Conservation (phyloP, 1,140 invertebrate species). For the Cryptotermes secundus region DNA sequence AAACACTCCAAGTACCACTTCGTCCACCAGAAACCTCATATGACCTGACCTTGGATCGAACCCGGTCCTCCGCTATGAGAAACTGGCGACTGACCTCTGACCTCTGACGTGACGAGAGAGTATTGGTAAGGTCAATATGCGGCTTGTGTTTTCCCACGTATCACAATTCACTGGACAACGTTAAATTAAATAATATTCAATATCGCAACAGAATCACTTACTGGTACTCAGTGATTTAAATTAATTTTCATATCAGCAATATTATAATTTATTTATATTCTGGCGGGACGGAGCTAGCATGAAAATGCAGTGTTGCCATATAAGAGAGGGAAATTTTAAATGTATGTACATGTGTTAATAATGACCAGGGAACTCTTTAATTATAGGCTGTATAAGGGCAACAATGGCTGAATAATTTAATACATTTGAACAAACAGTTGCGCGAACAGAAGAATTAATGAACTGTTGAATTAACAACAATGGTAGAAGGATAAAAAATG, state of each 20-base stretch:
- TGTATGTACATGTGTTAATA: background rate
- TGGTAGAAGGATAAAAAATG: background rate
- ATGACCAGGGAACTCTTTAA: background rate
- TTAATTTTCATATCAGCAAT: background rate
- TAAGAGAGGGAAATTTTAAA: background rate
- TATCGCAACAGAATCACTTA: too few relatives aligned
- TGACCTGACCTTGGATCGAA: too few relatives aligned
- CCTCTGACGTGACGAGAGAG: too few relatives aligned
- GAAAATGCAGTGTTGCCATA: background rate
- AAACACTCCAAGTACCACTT: too few relatives aligned
- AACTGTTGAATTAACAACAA: background rate
- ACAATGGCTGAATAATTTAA: background rate
- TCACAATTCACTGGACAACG: too few relatives aligned
- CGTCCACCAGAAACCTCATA: too few relatives aligned
- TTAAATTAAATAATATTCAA: too few relatives aligned
- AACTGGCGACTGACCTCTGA: too few relatives aligned
- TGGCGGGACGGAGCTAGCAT: background rate
- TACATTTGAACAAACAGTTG: background rate
- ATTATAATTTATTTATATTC: background rate
- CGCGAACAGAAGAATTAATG: background rate
- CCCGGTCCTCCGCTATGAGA: too few relatives aligned
- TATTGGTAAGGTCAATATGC: too few relatives aligned
- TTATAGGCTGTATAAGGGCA: background rate
- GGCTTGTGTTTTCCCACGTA: too few relatives aligned
- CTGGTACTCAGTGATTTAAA: background rate